phyloP scores from a whole-genome alignment of 2,113 vertebrate genomes.

The Eurystomus gularis region DNA sequence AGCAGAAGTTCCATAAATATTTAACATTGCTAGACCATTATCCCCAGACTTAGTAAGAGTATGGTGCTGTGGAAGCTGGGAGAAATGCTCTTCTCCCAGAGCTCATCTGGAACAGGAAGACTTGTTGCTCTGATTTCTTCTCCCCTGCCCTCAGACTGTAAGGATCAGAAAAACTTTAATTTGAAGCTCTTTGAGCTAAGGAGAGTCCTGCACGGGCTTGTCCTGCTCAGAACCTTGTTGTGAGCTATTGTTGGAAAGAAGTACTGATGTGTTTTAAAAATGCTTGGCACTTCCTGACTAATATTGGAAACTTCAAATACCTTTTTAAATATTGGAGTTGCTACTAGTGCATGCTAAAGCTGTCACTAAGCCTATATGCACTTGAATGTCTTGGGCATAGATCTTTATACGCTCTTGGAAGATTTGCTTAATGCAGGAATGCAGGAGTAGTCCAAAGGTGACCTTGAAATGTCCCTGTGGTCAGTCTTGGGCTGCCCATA shows the following conservation, averaged over 20 bases:
- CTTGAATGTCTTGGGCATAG: background rate
- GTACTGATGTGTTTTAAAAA: background rate
- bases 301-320: background rate
- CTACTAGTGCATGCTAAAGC: background rate
- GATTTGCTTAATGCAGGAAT: background rate
- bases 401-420: background rate
- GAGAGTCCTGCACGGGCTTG: background rate
- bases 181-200: background rate
- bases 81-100: background rate
- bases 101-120: background rate
- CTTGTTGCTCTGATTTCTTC: background rate
- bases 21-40: background rate
- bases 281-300: background rate
- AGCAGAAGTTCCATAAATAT: constrained; percentile 45
- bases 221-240: background rate
- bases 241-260: background rate
- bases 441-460: background rate
- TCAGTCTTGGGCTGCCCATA: background rate
- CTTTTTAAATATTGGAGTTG: background rate
- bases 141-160: background rate
- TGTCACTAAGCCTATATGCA: background rate
- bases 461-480: background rate
- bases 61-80: background rate
- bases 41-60: background rate
- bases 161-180: background rate